Conservation (phyloP, 2,113 vertebrate genomes). For the Podilymbus podiceps region DNA sequence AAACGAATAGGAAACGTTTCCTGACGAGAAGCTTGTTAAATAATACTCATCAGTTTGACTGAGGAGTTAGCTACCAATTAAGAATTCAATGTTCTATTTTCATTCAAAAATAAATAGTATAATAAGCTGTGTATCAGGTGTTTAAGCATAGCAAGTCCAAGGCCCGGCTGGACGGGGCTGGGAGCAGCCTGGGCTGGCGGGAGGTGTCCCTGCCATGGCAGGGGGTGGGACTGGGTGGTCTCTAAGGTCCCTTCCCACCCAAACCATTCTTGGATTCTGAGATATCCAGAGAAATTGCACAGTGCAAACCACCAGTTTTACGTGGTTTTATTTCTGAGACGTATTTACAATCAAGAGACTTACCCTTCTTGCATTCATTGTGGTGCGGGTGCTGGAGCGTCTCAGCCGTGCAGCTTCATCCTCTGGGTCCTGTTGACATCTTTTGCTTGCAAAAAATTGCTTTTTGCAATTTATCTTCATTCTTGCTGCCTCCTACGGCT, state of each 20-base stretch:
- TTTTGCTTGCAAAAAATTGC: background rate
- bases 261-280: no score
- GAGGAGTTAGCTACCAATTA: background rate
- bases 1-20: background rate
- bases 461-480: background rate
- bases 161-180: no score
- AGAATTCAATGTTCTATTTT: background rate
- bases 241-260: no score
- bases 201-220: no score
- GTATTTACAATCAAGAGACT: background rate
- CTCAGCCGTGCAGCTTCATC: background rate
- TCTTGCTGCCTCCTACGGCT: rapidly evolving
- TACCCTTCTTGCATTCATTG: rapidly evolving
- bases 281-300: background rate
- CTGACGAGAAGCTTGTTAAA: background rate
- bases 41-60: background rate
- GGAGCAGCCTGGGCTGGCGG: no score
- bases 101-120: background rate
- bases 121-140: background rate
- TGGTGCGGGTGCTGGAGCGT: rapidly evolving
- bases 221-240: no score
- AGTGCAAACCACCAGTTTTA: rapidly evolving
- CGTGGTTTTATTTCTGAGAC: rapidly evolving
- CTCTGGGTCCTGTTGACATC: background rate
- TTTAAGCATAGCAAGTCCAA: no score